phyloP scores from a whole-genome alignment of 2,113 vertebrate genomes.

The Hystrix cristata region DNA sequence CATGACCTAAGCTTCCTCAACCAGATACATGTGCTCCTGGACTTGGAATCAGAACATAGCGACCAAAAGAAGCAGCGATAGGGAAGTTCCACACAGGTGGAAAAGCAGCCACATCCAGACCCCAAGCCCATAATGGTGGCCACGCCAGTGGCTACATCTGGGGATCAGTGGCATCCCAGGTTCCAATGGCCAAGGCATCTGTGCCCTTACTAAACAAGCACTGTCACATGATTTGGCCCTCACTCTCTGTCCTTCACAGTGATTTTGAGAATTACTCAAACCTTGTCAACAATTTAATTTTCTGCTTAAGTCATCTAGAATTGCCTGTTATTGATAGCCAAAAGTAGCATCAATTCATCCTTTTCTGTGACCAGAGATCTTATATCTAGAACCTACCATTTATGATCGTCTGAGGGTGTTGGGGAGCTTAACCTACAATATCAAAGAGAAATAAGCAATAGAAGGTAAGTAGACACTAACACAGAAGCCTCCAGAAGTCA shows the following conservation, averaged over 20 bases:
- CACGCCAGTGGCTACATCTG: background rate
- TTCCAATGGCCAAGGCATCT: background rate
- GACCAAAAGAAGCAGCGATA: background rate
- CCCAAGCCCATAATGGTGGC: background rate
- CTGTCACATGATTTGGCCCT: background rate
- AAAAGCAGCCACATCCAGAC: background rate
- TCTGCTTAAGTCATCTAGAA: background rate
- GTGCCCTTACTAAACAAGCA: background rate
- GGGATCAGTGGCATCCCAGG: background rate
- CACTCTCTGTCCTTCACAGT: background rate
- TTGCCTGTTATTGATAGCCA: background rate
- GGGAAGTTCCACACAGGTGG: background rate
- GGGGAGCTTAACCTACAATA: background rate
- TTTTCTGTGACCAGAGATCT: background rate
- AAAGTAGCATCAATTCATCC: constrained; percentile 4
- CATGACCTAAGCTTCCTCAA: background rate
- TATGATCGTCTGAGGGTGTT: background rate
- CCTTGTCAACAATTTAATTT: constrained; percentile 32
- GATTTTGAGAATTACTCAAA: background rate
- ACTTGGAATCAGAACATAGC: background rate
- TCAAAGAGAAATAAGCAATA: constrained; percentile 28
- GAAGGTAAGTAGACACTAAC: background rate
- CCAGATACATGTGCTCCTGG: background rate
- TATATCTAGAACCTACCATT: background rate
- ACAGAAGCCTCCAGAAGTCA: background rate